These are phyloP conservation scores for Mactra quadrangularis DNA, from an alignment of 1,140 invertebrate species.

Conservation along the genomic window DNA sequence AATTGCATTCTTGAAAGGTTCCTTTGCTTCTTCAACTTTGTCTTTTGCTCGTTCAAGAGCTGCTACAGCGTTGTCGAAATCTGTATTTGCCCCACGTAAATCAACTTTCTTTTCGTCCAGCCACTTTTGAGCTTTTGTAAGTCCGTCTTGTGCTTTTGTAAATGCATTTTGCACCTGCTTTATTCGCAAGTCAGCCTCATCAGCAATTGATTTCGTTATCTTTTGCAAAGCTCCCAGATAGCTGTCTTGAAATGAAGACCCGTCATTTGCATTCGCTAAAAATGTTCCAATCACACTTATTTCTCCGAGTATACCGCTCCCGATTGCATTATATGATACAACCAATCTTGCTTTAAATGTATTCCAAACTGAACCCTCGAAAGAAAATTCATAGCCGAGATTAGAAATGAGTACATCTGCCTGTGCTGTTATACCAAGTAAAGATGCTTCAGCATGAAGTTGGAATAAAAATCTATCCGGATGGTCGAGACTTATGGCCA, in stretches of 20 bases:
- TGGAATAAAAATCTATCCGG: not conserved
- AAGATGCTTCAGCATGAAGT: not conserved
- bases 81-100: slow-evolving; percentile 11
- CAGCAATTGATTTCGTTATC: slow-evolving; percentile 3
- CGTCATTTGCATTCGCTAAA: slow-evolving; percentile 30
- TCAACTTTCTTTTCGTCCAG: slow-evolving; percentile 34
- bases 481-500: slow-evolving; percentile 31
- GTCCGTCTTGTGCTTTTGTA: slow-evolving; percentile 2
- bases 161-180: slow-evolving; percentile 12
- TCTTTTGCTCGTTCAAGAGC: slow-evolving; percentile 34
- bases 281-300: slow-evolving; percentile 9
- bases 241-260: slow-evolving; percentile 25
- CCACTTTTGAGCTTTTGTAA: slow-evolving; percentile 43
- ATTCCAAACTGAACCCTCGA: slow-evolving; percentile 60
- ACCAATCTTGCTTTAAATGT: slow-evolving; percentile 31
- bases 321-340: not conserved
- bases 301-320: slow-evolving; percentile 7
- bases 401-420: slow-evolving; percentile 26
- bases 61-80: slow-evolving; percentile 29
- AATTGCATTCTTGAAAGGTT: slow-evolving; percentile 30
- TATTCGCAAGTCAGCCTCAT: slow-evolving; percentile 34
- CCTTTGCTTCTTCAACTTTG: slow-evolving; percentile 43
- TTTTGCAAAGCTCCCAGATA: slow-evolving; percentile 14
- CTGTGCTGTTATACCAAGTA: slow-evolving; percentile 13
- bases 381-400: not conserved